phyloP scores from a whole-genome alignment of 2,797 vertebrate species.

The Argentina silus region DNA sequence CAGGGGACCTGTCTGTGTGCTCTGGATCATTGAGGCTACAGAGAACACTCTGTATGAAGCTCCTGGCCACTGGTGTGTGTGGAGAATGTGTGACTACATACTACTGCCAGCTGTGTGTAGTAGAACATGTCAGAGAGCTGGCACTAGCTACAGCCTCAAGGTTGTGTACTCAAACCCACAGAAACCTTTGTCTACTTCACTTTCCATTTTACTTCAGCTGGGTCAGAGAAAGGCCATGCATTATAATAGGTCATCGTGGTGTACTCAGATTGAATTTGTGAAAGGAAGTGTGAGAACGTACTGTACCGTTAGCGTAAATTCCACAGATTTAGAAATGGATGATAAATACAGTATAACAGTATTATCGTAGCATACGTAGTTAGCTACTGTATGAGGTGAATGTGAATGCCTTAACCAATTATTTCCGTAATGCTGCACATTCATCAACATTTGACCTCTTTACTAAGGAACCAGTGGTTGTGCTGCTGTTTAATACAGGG shows the following conservation, averaged over 20 bases:
- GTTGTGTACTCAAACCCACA: background rate
- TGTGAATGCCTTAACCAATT: conserved; percentile 10
- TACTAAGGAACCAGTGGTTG: background rate
- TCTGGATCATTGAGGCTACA: conserved; percentile 20
- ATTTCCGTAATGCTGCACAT: background rate
- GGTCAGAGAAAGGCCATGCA: conserved; percentile 4
- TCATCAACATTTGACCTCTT: conserved; percentile 11
- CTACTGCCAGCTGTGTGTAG: conserved; percentile 22
- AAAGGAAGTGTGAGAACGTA: background rate
- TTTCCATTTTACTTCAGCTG: conserved; percentile 9
- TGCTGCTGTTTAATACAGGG: background rate
- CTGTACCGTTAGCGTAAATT: background rate
- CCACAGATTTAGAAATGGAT: background rate
- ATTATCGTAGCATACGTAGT: too few species aligned
- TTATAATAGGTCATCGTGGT: conserved; percentile 12
- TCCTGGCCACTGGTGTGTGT: conserved; percentile 4
- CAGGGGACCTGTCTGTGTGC: conserved; percentile 19
- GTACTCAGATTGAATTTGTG: background rate
- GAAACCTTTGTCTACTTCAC: background rate
- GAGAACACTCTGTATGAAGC: conserved; percentile 7
- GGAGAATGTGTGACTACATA: conserved; percentile 25
- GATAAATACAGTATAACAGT: too few species aligned
- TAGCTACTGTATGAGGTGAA: conserved; percentile 6
- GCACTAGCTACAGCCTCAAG: background rate
- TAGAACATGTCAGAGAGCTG: conserved; percentile 1